phyloP scores from a whole-genome alignment of 2,888 invertebrate species.

The Trichogramma dendrolimi region DNA sequence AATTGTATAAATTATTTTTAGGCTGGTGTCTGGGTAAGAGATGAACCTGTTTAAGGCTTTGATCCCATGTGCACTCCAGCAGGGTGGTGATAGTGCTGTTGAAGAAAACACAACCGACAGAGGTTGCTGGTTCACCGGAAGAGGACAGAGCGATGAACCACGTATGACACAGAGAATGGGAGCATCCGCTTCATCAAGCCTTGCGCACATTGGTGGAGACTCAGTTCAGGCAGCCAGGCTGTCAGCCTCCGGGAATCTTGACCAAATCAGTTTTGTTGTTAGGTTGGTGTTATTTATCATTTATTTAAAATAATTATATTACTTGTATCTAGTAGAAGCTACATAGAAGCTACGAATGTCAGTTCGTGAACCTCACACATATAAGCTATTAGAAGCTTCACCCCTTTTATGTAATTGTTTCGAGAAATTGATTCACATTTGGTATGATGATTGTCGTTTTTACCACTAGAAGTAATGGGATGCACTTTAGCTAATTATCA shows the following conservation, averaged over 20 bases:
- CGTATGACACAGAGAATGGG: constrained; percentile 52
- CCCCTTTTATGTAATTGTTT: constrained; percentile 29
- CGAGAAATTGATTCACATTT: constrained; percentile 32
- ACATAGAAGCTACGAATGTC: background rate
- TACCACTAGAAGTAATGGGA: constrained; percentile 29
- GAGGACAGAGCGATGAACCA: constrained; percentile 46
- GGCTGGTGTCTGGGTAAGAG: constrained; percentile 59
- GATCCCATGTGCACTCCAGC: constrained; percentile 60
- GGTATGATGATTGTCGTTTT: constrained; percentile 16
- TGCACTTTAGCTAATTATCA: background rate
- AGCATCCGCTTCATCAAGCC: constrained; percentile 51
- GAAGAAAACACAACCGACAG: constrained; percentile 35
- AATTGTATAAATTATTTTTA: constrained; percentile 35
- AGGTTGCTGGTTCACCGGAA: constrained; percentile 47
- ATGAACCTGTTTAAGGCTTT: constrained; percentile 60
- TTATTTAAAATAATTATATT: background rate
- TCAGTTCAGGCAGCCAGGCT: constrained; percentile 51
- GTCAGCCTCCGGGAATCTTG: constrained; percentile 47
- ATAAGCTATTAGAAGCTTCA: constrained; percentile 35
- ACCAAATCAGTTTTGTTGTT: constrained; percentile 48
- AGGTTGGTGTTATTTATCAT: constrained; percentile 35
- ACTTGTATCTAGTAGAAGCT: background rate
- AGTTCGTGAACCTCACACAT: constrained; percentile 35
- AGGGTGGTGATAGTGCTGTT: constrained; percentile 50
- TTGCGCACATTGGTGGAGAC: constrained; percentile 50